A percentile compares a stretch with the other conserved stretches of the same genome.
phyloP scores from a whole-genome alignment of 2,113 vertebrate species.

The Ariopsis seemanni region DNA sequence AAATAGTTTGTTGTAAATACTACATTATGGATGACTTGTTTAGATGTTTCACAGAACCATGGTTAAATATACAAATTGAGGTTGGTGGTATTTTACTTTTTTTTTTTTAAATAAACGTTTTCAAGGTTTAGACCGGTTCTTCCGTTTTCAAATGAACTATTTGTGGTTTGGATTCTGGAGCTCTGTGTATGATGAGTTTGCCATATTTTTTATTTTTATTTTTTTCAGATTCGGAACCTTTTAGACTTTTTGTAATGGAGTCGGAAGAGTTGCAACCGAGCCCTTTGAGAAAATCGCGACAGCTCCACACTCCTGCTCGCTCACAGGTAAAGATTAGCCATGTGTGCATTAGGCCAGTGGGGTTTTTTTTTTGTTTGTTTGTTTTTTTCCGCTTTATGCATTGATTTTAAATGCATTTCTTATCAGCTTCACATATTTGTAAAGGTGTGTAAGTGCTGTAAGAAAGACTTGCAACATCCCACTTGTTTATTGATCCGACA shows the following conservation, averaged over 20 bases:
- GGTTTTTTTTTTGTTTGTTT: no score
- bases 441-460: not conserved
- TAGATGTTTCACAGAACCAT: not conserved
- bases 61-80: not conserved
- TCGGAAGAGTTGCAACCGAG: not conserved
- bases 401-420: no score
- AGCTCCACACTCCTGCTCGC: not conserved
- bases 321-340: not conserved
- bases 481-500: not conserved
- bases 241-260: not conserved
- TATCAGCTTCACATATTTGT: not conserved
- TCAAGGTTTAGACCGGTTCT: not conserved
- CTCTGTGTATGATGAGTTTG: not conserved
- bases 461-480: not conserved
- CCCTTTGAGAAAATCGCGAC: not conserved
- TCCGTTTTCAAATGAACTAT: not conserved
- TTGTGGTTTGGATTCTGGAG: not conserved
- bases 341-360: not conserved
- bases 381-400: no score
- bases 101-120: no score
- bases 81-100: no score
- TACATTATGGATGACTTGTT: not conserved
- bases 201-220: not conserved
- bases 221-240: not conserved
- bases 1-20: not conserved